Evolutionary conservation across 2,797 vertebrate genomes (phyloP).

Genomic region (Cyclura pinguis): DNA sequence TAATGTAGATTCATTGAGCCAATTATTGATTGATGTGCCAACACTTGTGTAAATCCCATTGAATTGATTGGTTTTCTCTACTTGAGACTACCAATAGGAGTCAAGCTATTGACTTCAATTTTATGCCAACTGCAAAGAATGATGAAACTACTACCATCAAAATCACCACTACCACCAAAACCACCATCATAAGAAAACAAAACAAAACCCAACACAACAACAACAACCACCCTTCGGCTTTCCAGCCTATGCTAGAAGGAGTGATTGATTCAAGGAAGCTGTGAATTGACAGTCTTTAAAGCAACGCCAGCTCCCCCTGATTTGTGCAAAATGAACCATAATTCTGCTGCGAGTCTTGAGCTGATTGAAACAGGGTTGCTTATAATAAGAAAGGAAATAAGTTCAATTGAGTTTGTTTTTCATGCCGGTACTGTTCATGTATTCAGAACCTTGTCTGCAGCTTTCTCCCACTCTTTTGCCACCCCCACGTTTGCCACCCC

Average conservation of each 20-base stretch:
- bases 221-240: not conserved
- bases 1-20: no score
- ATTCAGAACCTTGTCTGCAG: constrained; percentile 8
- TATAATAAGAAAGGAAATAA: constrained; percentile 37
- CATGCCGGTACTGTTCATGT: not conserved
- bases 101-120: no score
- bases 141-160: no score
- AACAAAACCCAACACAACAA: no score
- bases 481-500: constrained; percentile 48
- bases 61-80: no score
- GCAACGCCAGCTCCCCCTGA: not conserved
- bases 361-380: constrained; percentile 9
- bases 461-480: constrained; percentile 15
- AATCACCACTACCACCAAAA: no score
- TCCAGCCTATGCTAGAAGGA: not conserved
- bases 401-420: constrained; percentile 19
- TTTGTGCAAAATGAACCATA: not conserved
- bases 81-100: no score
- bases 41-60: no score
- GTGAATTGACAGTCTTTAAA: not conserved
- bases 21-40: no score
- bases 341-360: not conserved
- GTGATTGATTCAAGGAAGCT: not conserved
- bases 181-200: not conserved
- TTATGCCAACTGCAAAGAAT: no score